These are phyloP conservation scores for Colaptes auratus DNA, from an alignment of 2,113 vertebrate genomes.

Conservation along the genomic window DNA sequence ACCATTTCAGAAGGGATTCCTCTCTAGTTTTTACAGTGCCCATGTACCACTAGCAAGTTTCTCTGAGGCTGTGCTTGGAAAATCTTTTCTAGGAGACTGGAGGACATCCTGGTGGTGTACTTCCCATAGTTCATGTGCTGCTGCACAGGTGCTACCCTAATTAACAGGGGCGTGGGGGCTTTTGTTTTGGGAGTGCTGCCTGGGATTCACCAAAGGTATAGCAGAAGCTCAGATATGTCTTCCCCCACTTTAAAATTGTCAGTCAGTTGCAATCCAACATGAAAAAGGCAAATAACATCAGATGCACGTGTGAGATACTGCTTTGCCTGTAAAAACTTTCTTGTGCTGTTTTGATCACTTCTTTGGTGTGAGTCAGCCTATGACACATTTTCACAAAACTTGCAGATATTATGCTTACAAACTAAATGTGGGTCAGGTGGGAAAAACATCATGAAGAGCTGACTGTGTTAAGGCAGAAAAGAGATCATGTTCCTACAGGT, in stretches of 20 bases:
- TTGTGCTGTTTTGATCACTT: background rate
- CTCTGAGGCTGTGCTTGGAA: background rate
- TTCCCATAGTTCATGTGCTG: background rate
- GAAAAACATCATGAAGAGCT: background rate
- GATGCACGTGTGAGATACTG: background rate
- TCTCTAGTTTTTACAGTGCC: background rate
- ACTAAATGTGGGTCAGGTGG: constrained; percentile 38
- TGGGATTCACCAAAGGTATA: background rate
- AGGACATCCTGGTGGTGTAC: background rate
- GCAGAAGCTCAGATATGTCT: background rate
- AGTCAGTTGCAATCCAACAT: background rate
- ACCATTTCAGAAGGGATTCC: background rate
- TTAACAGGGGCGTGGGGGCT: background rate
- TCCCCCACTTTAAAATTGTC: background rate
- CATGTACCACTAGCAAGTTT: background rate
- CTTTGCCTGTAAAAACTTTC: constrained; percentile 9
- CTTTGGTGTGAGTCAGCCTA: constrained; percentile 36
- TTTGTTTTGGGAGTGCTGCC: background rate
- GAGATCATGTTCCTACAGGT: background rate
- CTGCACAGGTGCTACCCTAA: background rate
- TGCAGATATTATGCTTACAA: background rate
- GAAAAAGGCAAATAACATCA: background rate
- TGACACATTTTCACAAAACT: constrained; percentile 45
- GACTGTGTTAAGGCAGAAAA: background rate
- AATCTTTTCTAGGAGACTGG: background rate